Evolutionary conservation across 2,797 vertebrate species (phyloP).

Genomic region (Enteromius paludinosus): DNA sequence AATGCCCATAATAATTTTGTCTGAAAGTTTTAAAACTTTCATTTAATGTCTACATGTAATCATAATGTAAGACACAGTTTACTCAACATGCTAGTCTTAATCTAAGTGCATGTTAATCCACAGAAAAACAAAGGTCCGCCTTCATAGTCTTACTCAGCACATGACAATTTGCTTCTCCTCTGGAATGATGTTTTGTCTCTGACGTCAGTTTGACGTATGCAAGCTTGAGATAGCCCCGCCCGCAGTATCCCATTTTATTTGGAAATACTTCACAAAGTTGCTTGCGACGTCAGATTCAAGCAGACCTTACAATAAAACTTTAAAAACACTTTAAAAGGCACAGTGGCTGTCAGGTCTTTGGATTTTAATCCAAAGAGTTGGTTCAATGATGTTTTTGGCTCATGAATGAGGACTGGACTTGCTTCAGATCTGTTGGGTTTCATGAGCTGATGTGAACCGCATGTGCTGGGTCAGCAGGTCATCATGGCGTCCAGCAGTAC

Average conservation of each 20-base stretch:
- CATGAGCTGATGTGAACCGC: conserved; percentile 18
- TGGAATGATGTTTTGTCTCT: neutral
- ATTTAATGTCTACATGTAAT: neutral
- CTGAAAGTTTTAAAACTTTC: neutral
- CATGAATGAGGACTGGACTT: neutral
- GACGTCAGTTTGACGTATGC: neutral
- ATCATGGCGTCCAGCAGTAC: conserved; percentile 90
- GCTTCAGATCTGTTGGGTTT: neutral
- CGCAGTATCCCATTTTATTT: neutral
- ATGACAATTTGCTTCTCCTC: neutral
- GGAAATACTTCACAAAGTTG: neutral
- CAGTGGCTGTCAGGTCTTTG: neutral
- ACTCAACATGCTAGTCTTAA: neutral
- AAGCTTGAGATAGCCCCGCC: neutral
- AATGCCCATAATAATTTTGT: neutral
- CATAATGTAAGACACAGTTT: neutral
- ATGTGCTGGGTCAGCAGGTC: conserved; percentile 61
- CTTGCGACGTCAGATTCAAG: neutral
- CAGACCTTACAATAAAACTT: neutral
- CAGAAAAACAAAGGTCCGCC: neutral
- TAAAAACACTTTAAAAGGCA: neutral
- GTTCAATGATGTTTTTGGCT: neutral
- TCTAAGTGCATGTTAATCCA: neutral
- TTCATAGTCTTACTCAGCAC: neutral
- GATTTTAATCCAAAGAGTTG: neutral